These are phyloP conservation scores for Drosophila guanche DNA, from an alignment of 1,140 invertebrate genomes.

Conservation along the genomic window DNA sequence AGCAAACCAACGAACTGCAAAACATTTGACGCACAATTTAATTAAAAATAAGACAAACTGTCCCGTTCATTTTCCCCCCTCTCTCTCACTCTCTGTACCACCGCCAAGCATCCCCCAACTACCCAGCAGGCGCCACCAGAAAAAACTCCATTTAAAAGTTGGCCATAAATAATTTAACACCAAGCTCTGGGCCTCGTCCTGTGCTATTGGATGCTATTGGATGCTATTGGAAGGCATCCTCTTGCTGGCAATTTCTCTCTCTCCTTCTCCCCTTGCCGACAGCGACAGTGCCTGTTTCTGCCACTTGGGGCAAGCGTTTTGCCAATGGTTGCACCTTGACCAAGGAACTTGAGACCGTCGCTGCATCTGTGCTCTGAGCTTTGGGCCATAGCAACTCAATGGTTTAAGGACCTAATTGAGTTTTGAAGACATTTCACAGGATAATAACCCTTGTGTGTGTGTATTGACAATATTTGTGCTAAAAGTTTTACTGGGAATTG, in stretches of 20 bases:
- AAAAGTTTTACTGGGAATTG: too few species aligned
- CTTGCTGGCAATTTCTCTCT: constrained; percentile 6
- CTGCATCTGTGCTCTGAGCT: too few species aligned
- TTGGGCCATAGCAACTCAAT: too few species aligned
- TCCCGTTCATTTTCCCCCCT: neutral
- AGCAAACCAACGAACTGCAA: constrained; percentile 67
- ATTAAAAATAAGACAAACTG: constrained; percentile 70
- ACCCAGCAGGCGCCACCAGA: neutral
- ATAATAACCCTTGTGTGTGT: too few species aligned
- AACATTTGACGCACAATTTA: constrained; percentile 80
- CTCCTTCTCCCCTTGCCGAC: neutral
- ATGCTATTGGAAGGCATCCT: neutral
- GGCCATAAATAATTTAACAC: constrained; percentile 59
- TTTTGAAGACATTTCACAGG: constrained; percentile 23
- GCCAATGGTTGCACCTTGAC: constrained; percentile 8
- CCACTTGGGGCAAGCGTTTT: constrained; percentile 16
- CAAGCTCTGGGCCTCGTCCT: constrained; percentile 11
- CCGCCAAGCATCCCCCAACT: too few species aligned
- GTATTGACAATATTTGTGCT: too few species aligned
- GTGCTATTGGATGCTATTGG: neutral
- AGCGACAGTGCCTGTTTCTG: constrained; percentile 2
- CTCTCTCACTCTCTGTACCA: neutral
- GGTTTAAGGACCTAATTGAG: constrained; percentile 31
- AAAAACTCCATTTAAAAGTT: constrained; percentile 53
- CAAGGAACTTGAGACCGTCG: constrained; percentile 20